A percentile compares a stretch with the other conserved stretches of the same genome.
These are phyloP conservation scores for Drosophila lini DNA, from an alignment of 1,140 invertebrate genomes.

Conservation along the genomic window DNA sequence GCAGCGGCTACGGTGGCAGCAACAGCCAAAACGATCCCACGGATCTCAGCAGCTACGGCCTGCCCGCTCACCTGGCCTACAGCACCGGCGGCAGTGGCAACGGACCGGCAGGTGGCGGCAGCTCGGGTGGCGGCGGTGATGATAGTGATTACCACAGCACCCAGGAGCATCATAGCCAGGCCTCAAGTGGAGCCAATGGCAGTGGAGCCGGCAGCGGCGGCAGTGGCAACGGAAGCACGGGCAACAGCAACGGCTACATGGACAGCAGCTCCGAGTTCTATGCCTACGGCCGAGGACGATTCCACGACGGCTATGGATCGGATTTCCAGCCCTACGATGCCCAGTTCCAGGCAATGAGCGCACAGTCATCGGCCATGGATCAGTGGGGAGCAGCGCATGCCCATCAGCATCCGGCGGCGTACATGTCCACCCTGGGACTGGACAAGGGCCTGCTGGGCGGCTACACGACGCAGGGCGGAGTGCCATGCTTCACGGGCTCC, in stretches of 20 bases:
- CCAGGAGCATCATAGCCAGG: conserved; percentile 90
- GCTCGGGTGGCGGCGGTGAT: conserved; percentile 55
- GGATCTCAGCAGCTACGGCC: conserved; percentile 75
- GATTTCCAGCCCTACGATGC: conserved; percentile 88
- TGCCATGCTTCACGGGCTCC: conserved; percentile 88
- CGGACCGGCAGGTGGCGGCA: conserved; percentile 41
- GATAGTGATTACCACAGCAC: conserved; percentile 80
- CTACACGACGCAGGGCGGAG: conserved; percentile 80
- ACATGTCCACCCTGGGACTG: conserved; percentile 76
- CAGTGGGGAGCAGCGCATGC: conserved; percentile 86
- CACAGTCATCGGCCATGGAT: conserved; percentile 86
- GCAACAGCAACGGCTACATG: conserved; percentile 80
- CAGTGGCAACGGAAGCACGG: conserved; percentile 62
- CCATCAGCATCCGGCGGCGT: conserved; percentile 82
- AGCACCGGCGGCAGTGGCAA: conserved; percentile 47
- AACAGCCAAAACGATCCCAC: conserved; percentile 78
- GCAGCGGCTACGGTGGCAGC: conserved; percentile 46
- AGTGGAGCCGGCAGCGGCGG: conserved; percentile 58
- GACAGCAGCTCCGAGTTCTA: conserved; percentile 92
- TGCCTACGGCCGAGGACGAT: conserved; percentile 58
- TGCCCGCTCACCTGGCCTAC: conserved; percentile 71
- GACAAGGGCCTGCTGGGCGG: conserved; percentile 79
- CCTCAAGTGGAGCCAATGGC: conserved; percentile 80
- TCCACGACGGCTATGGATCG: conserved; percentile 62
- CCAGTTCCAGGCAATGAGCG: conserved; percentile 93